These are phyloP conservation scores for Dendrolimus pini DNA, from an alignment of 2,888 invertebrate genomes.

Conservation along the genomic window DNA sequence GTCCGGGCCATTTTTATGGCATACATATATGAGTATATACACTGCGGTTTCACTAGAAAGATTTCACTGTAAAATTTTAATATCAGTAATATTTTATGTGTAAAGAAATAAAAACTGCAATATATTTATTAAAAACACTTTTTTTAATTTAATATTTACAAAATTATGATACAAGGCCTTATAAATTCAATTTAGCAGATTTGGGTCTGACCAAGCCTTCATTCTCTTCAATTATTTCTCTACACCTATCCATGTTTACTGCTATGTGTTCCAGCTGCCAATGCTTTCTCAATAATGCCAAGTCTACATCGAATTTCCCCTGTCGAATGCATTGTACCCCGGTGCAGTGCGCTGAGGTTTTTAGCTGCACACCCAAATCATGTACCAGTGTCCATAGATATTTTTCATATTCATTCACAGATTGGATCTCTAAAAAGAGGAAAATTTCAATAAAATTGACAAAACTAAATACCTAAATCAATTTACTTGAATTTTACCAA, in stretches of 20 bases:
- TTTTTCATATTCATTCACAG: slow-evolving; percentile 88
- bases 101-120: too few relatives aligned
- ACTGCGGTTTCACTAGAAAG: too few relatives aligned
- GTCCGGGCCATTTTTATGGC: too few relatives aligned
- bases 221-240: slow-evolving; percentile 69
- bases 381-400: slow-evolving; percentile 88
- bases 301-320: slow-evolving; percentile 86
- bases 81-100: too few relatives aligned
- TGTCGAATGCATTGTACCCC: slow-evolving; percentile 88
- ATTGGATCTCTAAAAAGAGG: slow-evolving; percentile 83
- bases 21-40: too few relatives aligned
- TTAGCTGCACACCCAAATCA: slow-evolving; percentile 88
- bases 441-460: neutral
- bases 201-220: slow-evolving; percentile 53
- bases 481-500: neutral
- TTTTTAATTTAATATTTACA: too few relatives aligned
- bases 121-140: too few relatives aligned
- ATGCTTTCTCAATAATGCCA: slow-evolving; percentile 88
- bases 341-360: slow-evolving; percentile 87
- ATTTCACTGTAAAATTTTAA: too few relatives aligned
- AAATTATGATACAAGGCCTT: slow-evolving; percentile 5
- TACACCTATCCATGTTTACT: slow-evolving; percentile 78
- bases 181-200: slow-evolving; percentile 40
- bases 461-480: neutral
- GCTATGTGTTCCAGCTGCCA: slow-evolving; percentile 85